These are phyloP conservation scores for Neotragus moschatus DNA, from an alignment of 2,113 vertebrate species.

Conservation along the genomic window DNA sequence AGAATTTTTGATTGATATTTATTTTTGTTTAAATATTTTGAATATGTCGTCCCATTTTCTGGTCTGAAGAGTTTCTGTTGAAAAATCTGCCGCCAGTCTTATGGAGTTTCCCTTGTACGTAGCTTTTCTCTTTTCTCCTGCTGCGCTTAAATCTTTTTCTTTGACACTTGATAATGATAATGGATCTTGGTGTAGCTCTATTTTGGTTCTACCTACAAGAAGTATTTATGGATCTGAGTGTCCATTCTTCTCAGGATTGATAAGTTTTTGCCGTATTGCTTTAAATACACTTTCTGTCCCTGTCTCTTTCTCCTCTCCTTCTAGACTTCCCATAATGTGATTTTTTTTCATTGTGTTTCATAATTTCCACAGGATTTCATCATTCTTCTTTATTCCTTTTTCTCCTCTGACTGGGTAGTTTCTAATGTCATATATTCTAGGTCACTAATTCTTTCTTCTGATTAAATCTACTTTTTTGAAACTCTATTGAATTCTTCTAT, in stretches of 20 bases:
- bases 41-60: neutral
- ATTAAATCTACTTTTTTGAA: neutral
- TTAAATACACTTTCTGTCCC: neutral
- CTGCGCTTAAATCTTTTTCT: neutral
- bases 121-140: neutral
- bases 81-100: neutral
- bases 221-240: neutral
- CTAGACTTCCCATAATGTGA: neutral
- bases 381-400: neutral
- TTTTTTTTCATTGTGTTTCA: neutral
- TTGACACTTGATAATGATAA: neutral
- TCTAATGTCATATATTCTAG: neutral
- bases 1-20: neutral
- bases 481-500: neutral
- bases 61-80: neutral
- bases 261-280: neutral
- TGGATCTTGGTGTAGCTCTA: neutral
- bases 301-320: neutral
- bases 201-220: neutral
- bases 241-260: neutral
- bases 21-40: neutral
- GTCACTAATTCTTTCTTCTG: neutral
- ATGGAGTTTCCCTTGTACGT: neutral
- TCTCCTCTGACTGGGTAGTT: neutral
- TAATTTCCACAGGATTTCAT: neutral